Evolutionary conservation across 2,797 vertebrate species (phyloP), one percentile per base, ranked within the genome.

Genomic region (Malurus leucopterus): DNA sequence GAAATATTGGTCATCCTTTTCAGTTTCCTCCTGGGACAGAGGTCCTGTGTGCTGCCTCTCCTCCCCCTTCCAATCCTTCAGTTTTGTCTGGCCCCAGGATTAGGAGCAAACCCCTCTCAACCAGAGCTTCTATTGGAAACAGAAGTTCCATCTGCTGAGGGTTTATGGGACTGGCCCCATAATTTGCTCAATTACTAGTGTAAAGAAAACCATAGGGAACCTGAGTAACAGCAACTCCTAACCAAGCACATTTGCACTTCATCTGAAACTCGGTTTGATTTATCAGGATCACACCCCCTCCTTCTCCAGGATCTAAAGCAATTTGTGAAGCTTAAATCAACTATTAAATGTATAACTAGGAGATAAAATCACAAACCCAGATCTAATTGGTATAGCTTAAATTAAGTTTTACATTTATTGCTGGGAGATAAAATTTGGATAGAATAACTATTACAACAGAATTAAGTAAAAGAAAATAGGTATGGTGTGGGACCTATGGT

Each of bases 321-420:
- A 96, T 96, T 95, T 93, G 86, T 92, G 91, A 84, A 82, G 54
- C 84, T 96, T 96, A 95, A 97, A 95, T 95, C 91, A 94, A 94
- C 84, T 91, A 80, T 92, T 94, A 94, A 96, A 93, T 86, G 15
- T 94, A 86, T 93, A 95, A 95, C 84, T 90, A 89, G 86, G 77
- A 97, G 83, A 96, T 95, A 95, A 95, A 95, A 93, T 96, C 96
- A 91, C 83, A 94, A 96, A 91, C 90, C 86, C 84, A 93, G 73
- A 94, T 93, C 78, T 96, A 96, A 95, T 91, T 95, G 94, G 44
- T 81, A 76, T 93, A 94, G 47, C 86, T 96, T 96, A 96, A 96
- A 95, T 95, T 92, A 95, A 93, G 86, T 94, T 95, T 95, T 94
- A 96, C 74, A 75, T 93, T 85, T 91, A 93, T 91, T 94, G 55